Evolutionary conservation across 1,140 invertebrate species (phyloP).

Genomic region (Thrips palmi): DNA sequence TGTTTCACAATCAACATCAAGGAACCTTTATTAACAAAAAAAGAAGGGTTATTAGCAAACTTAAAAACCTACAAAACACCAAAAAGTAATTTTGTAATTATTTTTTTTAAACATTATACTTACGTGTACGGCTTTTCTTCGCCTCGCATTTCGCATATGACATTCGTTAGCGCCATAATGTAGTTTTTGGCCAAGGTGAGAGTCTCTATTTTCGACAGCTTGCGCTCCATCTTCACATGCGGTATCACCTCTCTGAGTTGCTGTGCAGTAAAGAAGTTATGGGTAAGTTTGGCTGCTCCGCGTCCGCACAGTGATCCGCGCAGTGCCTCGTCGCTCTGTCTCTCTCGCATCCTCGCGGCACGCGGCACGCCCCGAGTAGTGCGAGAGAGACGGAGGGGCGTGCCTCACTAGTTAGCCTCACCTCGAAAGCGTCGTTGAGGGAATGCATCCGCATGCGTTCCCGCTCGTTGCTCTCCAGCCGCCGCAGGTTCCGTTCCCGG

Average conservation of each 20-base stretch:
- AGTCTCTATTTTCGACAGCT: slow-evolving; percentile 80
- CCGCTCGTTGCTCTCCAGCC: slow-evolving; percentile 79
- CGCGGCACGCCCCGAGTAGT: too few species aligned
- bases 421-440: slow-evolving; percentile 81
- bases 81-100: not conserved
- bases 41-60: not conserved
- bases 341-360: too few species aligned
- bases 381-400: too few species aligned
- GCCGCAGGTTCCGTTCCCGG: slow-evolving; percentile 60
- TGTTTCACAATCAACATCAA: slow-evolving; percentile 16
- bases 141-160: slow-evolving; percentile 53
- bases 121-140: slow-evolving; percentile 24
- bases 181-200: slow-evolving; percentile 83
- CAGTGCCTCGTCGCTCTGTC: too few species aligned
- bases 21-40: slow-evolving; percentile 13
- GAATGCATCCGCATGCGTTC: slow-evolving; percentile 86
- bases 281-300: not conserved
- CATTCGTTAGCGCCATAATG: slow-evolving; percentile 79
- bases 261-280: slow-evolving; percentile 29
- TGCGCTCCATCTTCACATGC: slow-evolving; percentile 70
- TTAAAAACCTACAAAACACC: not conserved
- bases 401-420: slow-evolving; percentile 22
- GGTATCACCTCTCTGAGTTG: slow-evolving; percentile 77
- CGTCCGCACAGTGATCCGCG: too few species aligned
- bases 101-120: not conserved